A percentile compares a stretch with the other conserved stretches of the same genome.
These are phyloP conservation scores for Dreissena rostriformis DNA, from an alignment of 1,140 invertebrate species.

Conservation along the genomic window DNA sequence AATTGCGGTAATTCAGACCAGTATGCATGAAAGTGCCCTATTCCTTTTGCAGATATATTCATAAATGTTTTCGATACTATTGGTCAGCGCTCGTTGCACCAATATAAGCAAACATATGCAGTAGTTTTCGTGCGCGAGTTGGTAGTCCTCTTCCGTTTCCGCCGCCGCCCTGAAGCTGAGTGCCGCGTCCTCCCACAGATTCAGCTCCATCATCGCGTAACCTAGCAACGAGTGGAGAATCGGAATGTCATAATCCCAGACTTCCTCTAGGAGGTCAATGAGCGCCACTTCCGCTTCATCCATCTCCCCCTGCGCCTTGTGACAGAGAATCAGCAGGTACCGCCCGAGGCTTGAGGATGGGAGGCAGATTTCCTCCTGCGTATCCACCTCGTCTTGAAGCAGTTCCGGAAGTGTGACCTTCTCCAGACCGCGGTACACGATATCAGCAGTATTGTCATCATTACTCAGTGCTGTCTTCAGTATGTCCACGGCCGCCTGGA, in stretches of 20 bases:
- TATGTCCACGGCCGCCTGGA: conserved; percentile 73
- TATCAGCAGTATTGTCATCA: conserved; percentile 61
- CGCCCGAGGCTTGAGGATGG: conserved; percentile 71
- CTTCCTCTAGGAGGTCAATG: conserved; percentile 71
- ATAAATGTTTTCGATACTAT: conserved; percentile 65
- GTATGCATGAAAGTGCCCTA: not conserved
- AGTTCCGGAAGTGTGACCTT: conserved; percentile 77
- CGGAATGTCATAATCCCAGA: conserved; percentile 69
- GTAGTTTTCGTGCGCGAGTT: conserved; percentile 75
- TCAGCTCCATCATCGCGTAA: conserved; percentile 77
- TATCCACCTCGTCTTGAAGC: conserved; percentile 77
- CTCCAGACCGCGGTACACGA: conserved; percentile 76
- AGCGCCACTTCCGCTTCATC: conserved; percentile 69
- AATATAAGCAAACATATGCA: conserved; percentile 73
- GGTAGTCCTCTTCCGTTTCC: conserved; percentile 72
- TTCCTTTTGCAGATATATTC: conserved; percentile 30
- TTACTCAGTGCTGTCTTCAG: conserved; percentile 70
- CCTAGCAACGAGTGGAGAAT: conserved; percentile 75
- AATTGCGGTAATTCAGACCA: too few species aligned
- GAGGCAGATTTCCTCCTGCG: conserved; percentile 76
- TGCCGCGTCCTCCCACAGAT: conserved; percentile 74
- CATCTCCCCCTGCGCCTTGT: conserved; percentile 67
- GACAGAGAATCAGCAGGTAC: conserved; percentile 73
- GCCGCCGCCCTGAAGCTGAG: conserved; percentile 70
- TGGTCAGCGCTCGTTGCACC: conserved; percentile 53